Percentiles rank a stretch among this genome's conserved stretches.
phyloP scores from a whole-genome alignment of 2,113 vertebrate species.

The Nothoprocta perdicaria region DNA sequence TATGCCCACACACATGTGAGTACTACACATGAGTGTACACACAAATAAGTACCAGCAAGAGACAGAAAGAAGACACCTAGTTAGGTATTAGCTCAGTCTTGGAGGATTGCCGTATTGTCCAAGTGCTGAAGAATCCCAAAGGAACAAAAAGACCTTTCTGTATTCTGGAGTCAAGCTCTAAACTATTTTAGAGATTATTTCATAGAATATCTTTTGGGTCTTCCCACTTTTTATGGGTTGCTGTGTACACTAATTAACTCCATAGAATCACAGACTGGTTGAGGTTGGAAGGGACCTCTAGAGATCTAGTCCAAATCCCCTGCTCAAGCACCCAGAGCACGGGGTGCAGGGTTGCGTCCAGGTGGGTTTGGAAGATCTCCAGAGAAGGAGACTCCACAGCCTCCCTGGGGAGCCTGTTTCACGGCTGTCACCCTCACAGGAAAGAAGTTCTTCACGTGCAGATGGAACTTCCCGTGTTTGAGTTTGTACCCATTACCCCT shows the following conservation, averaged over 20 bases:
- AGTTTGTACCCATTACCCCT: too few relatives aligned
- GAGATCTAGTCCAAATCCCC: too few relatives aligned
- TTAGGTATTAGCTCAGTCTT: not conserved
- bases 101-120: rapidly evolving
- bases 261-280: too few relatives aligned
- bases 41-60: not conserved
- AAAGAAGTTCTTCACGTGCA: too few relatives aligned
- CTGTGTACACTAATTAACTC: rapidly evolving
- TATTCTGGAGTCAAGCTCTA: not conserved
- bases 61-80: not conserved
- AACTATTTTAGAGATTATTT: not conserved
- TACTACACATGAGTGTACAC: not conserved
- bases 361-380: too few relatives aligned
- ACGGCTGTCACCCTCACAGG: too few relatives aligned
- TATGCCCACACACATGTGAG: not conserved
- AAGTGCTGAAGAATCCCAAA: not conserved
- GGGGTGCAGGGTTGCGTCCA: too few relatives aligned
- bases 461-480: too few relatives aligned
- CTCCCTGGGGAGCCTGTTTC: too few relatives aligned
- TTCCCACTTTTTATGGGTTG: not conserved
- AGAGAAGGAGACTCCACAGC: too few relatives aligned
- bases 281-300: too few relatives aligned
- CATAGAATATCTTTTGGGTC: not conserved
- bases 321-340: too few relatives aligned
- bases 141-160: not conserved